Evolutionary conservation across 2,113 vertebrate species (phyloP).

Genomic region (Cervus canadensis): DNA sequence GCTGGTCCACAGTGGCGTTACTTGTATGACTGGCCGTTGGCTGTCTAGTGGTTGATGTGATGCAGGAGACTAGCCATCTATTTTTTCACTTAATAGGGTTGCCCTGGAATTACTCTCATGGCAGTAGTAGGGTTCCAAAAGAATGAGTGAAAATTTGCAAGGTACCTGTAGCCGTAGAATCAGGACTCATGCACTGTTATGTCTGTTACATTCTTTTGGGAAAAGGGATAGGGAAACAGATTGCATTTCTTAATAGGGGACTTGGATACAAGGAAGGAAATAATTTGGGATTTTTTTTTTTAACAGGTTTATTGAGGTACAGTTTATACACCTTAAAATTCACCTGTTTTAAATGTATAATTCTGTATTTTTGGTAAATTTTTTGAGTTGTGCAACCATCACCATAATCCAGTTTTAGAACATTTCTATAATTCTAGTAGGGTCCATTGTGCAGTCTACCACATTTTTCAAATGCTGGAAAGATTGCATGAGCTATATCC

Average conservation of each 20-base stretch:
- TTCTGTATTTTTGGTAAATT: conserved; percentile 6
- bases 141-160: neutral
- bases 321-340: neutral
- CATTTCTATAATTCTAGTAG: neutral
- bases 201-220: neutral
- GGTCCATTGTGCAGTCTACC: neutral
- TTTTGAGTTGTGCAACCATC: neutral
- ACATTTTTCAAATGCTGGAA: neutral
- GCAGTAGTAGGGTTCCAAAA: neutral
- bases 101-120: neutral
- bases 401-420: conserved; percentile 1
- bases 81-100: neutral
- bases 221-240: neutral
- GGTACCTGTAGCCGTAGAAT: neutral
- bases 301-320: neutral
- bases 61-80: neutral
- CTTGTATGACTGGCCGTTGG: neutral
- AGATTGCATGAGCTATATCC: neutral
- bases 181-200: neutral
- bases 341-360: neutral
- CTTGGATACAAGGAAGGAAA: neutral
- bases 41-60: neutral
- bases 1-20: neutral
- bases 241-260: neutral
- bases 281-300: neutral